Evolutionary conservation across 2,797 vertebrate species (phyloP).

Genomic region (Spinus olivaceus): DNA sequence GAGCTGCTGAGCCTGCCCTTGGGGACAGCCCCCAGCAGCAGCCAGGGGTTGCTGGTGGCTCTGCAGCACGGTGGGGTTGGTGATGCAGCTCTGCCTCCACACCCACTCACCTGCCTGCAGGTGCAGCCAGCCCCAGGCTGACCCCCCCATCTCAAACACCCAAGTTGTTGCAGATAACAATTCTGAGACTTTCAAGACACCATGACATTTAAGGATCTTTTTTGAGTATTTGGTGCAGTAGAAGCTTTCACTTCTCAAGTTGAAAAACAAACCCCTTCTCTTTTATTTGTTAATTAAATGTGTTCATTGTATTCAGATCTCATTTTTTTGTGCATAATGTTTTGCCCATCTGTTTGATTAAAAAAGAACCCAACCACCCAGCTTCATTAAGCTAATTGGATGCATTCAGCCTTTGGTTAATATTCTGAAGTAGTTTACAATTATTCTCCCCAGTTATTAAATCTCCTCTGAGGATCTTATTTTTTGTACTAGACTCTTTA

Average conservation of each 20-base stretch:
- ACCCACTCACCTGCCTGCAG: rapidly evolving
- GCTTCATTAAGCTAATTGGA: conserved; percentile 46
- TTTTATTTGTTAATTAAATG: conserved; percentile 44
- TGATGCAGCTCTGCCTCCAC: background rate
- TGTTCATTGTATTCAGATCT: conserved; percentile 22
- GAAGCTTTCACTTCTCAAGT: background rate
- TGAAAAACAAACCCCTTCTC: conserved; percentile 37
- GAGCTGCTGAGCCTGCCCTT: background rate
- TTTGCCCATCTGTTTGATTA: conserved; percentile 61
- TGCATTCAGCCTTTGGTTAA: conserved; percentile 39
- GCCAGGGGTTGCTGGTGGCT: rapidly evolving
- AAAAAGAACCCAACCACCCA: conserved; percentile 36
- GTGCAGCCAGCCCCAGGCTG: background rate
- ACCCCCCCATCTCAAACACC: background rate
- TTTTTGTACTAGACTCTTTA: background rate
- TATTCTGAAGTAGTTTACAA: conserved; percentile 47
- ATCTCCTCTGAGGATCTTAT: background rate
- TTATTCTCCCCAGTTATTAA: conserved; percentile 49
- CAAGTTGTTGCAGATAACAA: background rate
- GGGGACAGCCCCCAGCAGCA: background rate
- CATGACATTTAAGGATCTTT: background rate
- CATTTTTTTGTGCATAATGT: conserved; percentile 39
- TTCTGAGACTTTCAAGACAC: background rate
- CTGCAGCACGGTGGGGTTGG: background rate
- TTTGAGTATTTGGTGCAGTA: background rate